Conservation (phyloP, 2,797 vertebrate genomes). For the Sebastiscus albofasciatus region DNA sequence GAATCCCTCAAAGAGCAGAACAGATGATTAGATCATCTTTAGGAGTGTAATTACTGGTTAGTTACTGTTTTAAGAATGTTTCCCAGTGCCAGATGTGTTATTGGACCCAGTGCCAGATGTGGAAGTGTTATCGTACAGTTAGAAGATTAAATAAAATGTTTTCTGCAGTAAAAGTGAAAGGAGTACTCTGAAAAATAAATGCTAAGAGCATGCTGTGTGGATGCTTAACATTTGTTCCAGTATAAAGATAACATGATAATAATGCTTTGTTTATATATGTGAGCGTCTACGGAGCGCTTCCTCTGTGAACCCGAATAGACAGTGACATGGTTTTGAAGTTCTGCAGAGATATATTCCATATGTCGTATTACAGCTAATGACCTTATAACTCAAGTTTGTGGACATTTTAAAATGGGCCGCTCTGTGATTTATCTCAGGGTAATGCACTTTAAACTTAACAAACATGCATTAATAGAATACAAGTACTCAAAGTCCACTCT, state of each 20-base stretch:
- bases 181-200: not conserved
- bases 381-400: slow-evolving; percentile 67
- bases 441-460: slow-evolving; percentile 60
- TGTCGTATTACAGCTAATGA: slow-evolving; percentile 55
- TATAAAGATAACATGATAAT: slow-evolving; percentile 16
- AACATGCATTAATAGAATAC: slow-evolving; percentile 43
- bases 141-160: slow-evolving; percentile 27
- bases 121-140: slow-evolving; percentile 19
- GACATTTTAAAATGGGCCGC: slow-evolving; percentile 61
- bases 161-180: not conserved
- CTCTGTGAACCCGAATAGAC: slow-evolving; percentile 40
- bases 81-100: slow-evolving; percentile 52
- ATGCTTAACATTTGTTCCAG: not conserved
- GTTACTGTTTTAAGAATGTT: slow-evolving; percentile 44
- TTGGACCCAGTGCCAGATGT: slow-evolving; percentile 45
- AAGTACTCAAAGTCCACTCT: slow-evolving; percentile 18
- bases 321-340: slow-evolving; percentile 51
- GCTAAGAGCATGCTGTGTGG: not conserved
- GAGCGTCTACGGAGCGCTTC: slow-evolving; percentile 36
- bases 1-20: slow-evolving; percentile 52
- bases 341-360: slow-evolving; percentile 56
- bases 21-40: slow-evolving; percentile 57
- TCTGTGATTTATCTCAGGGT: slow-evolving; percentile 59
- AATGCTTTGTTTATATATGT: slow-evolving; percentile 38
- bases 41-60: slow-evolving; percentile 45